phyloP scores from a whole-genome alignment of 2,113 vertebrate genomes.

The Erythrocercus mccallii region DNA sequence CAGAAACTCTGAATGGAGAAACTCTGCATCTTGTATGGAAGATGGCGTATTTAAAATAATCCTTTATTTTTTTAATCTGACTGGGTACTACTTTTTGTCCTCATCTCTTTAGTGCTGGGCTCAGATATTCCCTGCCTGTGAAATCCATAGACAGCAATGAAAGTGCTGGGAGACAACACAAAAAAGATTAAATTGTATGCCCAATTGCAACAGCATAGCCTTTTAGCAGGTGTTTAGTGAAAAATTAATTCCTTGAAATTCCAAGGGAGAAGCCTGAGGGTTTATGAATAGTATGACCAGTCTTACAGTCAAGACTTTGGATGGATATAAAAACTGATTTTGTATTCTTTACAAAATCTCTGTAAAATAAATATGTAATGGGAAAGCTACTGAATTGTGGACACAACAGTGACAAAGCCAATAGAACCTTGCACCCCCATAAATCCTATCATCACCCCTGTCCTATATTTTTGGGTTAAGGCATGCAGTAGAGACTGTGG shows the following conservation, averaged over 20 bases:
- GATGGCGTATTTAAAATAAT: neutral
- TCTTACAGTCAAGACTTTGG: conserved; percentile 73
- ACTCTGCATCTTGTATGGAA: neutral
- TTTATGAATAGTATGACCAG: conserved; percentile 69
- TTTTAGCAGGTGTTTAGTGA: conserved; percentile 73
- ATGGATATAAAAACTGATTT: conserved; percentile 71
- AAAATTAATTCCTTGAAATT: conserved; percentile 78
- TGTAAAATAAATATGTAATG: conserved; percentile 57
- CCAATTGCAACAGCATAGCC: conserved; percentile 69
- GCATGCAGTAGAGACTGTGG: neutral
- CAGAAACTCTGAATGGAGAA: neutral
- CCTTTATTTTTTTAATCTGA: neutral
- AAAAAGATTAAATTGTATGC: conserved; percentile 71
- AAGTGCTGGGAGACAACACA: conserved; percentile 67
- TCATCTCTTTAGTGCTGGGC: conserved; percentile 17
- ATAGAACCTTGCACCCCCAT: neutral
- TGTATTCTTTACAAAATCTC: conserved; percentile 64
- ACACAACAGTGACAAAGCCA: neutral
- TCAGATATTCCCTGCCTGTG: conserved; percentile 48
- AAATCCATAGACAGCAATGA: conserved; percentile 59
- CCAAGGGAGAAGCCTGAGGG: conserved; percentile 71
- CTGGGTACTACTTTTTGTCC: conserved; percentile 27
- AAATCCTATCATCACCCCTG: neutral
- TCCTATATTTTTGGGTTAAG: neutral
- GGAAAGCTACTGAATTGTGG: conserved; percentile 43